phyloP scores from a whole-genome alignment of 2,888 invertebrate species.

The Parelbella ahira region DNA sequence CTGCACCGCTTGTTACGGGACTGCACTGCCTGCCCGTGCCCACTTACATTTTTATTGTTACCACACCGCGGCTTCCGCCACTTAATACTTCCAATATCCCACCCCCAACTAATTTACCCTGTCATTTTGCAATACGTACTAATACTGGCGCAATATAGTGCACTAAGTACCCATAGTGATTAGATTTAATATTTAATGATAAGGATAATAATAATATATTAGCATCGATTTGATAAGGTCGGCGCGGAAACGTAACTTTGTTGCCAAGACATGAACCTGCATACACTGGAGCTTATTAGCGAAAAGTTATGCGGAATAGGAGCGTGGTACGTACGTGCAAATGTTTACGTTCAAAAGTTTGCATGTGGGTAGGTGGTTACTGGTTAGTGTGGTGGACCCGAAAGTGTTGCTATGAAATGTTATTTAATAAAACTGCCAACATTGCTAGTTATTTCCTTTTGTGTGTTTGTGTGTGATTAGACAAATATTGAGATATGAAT shows the following conservation, averaged over 20 bases:
- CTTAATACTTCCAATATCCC: constrained; percentile 41
- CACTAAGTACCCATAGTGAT: no score
- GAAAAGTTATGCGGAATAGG: constrained; percentile 39
- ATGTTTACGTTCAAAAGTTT: constrained; percentile 13
- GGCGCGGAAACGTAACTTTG: constrained; percentile 37
- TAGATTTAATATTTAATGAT: no score
- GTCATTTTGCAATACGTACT: no score
- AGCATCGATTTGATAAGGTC: constrained; percentile 5
- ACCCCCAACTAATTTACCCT: constrained; percentile 21
- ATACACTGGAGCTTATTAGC: constrained; percentile 53
- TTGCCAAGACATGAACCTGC: constrained; percentile 43
- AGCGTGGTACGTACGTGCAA: constrained; percentile 21
- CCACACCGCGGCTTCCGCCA: constrained; percentile 46
- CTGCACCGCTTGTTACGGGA: constrained; percentile 54
- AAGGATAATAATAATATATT: no score
- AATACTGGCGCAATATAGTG: no score
- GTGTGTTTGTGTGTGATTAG: no score
- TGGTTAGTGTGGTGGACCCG: no score
- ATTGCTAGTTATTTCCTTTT: no score
- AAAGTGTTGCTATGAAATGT: no score
- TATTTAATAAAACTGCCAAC: no score
- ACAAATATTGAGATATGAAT: no score
- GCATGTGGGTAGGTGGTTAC: background rate
- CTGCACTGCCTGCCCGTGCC: constrained; percentile 39
- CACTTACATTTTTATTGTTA: constrained; percentile 56